Evolutionary conservation across 2,113 vertebrate species (phyloP).

Genomic region (Dendrocopos noguchii): DNA sequence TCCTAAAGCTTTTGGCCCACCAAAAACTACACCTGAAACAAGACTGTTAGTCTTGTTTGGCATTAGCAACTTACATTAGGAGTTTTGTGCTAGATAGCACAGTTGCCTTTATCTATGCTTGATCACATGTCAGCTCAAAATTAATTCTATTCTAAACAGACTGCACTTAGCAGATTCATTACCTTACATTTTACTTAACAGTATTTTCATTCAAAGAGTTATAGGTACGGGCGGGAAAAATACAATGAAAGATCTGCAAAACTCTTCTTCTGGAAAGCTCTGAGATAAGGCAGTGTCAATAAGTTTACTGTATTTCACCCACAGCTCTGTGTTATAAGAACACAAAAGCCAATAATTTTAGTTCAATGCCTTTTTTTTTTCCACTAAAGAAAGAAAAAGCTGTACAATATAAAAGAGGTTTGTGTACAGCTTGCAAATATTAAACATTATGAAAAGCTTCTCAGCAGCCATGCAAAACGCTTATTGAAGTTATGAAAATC

Average conservation of each 20-base stretch:
- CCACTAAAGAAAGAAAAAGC: background rate
- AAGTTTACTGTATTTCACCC: background rate
- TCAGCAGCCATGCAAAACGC: background rate
- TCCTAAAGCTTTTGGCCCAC: background rate
- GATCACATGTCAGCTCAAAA: background rate
- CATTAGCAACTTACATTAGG: background rate
- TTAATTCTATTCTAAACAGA: background rate
- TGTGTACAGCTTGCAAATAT: background rate
- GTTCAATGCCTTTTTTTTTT: background rate
- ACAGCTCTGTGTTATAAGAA: background rate
- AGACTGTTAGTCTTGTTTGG: background rate
- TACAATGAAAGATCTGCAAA: background rate
- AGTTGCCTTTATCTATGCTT: background rate
- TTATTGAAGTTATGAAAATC: background rate
- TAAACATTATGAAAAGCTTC: background rate
- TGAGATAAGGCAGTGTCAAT: background rate
- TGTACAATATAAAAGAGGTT: background rate
- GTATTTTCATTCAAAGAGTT: background rate
- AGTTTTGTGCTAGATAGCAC: rapidly evolving
- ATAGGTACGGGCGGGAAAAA: background rate
- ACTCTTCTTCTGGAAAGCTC: background rate
- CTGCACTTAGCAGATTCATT: background rate
- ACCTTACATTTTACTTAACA: background rate
- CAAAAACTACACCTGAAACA: background rate
- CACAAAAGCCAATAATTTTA: background rate